Evolutionary conservation across 2,797 vertebrate genomes (phyloP).

Genomic region (Aquila chrysaetos): DNA sequence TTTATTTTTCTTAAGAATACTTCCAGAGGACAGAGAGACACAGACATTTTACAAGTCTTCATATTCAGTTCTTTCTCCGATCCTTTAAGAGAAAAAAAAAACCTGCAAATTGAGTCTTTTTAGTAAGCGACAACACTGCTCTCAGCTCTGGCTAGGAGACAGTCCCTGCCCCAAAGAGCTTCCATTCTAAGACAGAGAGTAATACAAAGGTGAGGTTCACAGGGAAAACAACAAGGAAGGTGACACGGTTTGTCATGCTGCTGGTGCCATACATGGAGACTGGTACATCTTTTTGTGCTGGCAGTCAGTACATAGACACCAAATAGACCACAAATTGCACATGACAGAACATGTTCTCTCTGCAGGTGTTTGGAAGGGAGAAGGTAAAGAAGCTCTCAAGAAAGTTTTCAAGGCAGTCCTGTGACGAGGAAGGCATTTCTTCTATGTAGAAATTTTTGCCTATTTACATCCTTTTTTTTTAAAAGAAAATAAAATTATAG

Average conservation of each 20-base stretch:
- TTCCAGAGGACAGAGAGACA: constrained; percentile 58
- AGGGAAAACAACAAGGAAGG: neutral
- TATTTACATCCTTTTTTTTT: constrained; percentile 59
- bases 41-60: neutral
- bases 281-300: constrained; percentile 17
- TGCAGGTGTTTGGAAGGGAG: neutral
- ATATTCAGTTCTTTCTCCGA: neutral
- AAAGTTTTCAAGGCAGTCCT: constrained; percentile 36
- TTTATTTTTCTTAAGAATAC: constrained; percentile 63
- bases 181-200: neutral
- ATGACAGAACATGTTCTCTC: neutral
- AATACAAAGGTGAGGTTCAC: neutral
- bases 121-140: neutral
- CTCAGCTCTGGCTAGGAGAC: constrained; percentile 3
- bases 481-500: constrained; percentile 51
- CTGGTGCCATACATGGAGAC: constrained; percentile 30
- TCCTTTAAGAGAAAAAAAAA: constrained; percentile 27
- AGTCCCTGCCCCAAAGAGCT: constrained; percentile 51
- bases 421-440: constrained; percentile 46
- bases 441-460: constrained; percentile 58
- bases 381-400: constrained; percentile 30
- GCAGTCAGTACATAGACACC: neutral
- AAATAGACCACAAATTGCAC: neutral
- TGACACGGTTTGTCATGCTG: neutral
- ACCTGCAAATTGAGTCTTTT: neutral